Percentiles rank a stretch among this genome's conserved stretches.
Conservation (phyloP, 2,797 vertebrate species). For the Chrosomus eos region DNA sequence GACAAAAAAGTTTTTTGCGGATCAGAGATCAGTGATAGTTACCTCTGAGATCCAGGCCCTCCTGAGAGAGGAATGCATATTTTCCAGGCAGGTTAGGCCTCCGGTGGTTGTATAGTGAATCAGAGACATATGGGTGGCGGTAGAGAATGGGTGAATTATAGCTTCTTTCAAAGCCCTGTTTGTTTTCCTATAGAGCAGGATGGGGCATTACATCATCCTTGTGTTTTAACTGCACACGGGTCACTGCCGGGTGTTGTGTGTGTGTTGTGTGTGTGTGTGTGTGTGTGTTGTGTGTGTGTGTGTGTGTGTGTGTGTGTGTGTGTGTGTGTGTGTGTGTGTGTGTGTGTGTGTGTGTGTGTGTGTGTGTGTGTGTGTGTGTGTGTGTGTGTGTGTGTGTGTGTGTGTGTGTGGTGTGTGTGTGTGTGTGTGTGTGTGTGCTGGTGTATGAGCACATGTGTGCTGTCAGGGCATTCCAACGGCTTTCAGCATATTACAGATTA, state of each 20-base stretch:
- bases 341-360: conserved; percentile 20
- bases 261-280: conserved; percentile 33
- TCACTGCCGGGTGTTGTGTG: conserved; percentile 24
- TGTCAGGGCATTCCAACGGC: conserved; percentile 51
- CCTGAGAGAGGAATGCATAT: conserved; percentile 35
- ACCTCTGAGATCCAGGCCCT: conserved; percentile 21
- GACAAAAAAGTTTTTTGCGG: not conserved
- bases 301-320: not conserved
- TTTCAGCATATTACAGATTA: conserved; percentile 50
- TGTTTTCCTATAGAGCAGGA: conserved; percentile 47
- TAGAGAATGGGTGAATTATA: conserved; percentile 36
- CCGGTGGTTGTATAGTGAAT: conserved; percentile 17
- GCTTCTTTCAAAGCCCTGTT: conserved; percentile 32
- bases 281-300: not conserved
- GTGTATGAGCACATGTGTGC: conserved; percentile 19
- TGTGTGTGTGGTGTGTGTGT: not conserved
- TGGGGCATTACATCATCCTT: conserved; percentile 29
- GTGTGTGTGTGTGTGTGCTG: not conserved
- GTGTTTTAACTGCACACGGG: conserved; percentile 46
- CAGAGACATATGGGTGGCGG: conserved; percentile 27
- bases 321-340: conserved; percentile 29
- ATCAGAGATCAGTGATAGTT: conserved; percentile 27
- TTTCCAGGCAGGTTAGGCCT: conserved; percentile 33
- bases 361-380: not conserved
- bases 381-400: conserved; percentile 20